Evolutionary conservation across 2,888 invertebrate genomes (phyloP), one percentile per base, ranked within the genome.

Genomic region (Allygus modestus): DNA sequence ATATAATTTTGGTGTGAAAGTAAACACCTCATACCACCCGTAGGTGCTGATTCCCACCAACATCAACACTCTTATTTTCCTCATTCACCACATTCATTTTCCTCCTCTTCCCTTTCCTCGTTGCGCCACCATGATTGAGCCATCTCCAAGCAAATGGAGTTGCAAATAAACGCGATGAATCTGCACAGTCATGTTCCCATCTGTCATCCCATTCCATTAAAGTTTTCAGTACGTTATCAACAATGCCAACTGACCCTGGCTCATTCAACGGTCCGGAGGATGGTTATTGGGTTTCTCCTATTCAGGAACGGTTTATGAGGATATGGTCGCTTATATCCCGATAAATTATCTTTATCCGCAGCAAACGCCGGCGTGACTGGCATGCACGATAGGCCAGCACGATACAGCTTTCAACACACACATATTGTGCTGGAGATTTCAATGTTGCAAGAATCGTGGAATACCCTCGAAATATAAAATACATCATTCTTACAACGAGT

Each of bases 271-370:
- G 4, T 46, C 46, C 46, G 17, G 54, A 20, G 54, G 54, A 1
- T 54, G 23, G 11, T 11, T 11, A 54, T 23, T 23, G 54, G 54
- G 23, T 23, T 54, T 23, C 4, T 23, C 46, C 46, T 46, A 46
- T 46, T 46, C 54, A 54, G 54, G 54, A 23, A 20, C 20, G 54
- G 54, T 54, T 54, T 54, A 54, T 54, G 54, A 20, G 1, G 54
- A 7, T 54, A 54, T 15, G 23, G 54, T 54, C 54, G 20, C 20
- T 54, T 54, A 54, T 54, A 23, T 54, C 20, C 20, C 20, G 23
- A 54, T 54, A 54, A 54, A 54, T 54, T 2, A 54, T 51, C 51
- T 51, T 51, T 17, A 46, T 23, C 54, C 23, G 20, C 54, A 15
- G n/a, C n/a, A n/a, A n/a, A 17, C 12, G 46, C 46, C 12, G 12